Percentiles rank a stretch among this genome's conserved stretches.
phyloP scores from a whole-genome alignment of 2,797 vertebrate species.

The Threskiornis aethiopicus region DNA sequence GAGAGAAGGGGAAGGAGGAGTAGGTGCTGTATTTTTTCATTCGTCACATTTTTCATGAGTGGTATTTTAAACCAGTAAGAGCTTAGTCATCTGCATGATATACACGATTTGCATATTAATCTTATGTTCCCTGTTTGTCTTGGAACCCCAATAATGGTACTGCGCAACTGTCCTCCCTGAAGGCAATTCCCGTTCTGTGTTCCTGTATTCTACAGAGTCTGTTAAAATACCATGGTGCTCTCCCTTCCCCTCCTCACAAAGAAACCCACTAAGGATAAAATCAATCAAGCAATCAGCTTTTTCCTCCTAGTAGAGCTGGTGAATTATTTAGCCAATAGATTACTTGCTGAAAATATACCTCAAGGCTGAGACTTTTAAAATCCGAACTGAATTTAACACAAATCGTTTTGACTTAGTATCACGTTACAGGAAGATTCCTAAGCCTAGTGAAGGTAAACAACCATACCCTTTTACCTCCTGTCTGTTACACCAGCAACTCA shows the following conservation, averaged over 20 bases:
- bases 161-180: neutral
- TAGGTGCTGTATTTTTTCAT: neutral
- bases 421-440: neutral
- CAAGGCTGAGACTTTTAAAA: neutral
- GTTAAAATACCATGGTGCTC: neutral
- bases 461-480: neutral
- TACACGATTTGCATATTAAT: neutral
- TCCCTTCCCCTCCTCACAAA: neutral
- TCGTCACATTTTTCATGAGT: neutral
- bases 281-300: neutral
- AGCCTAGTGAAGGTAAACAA: neutral
- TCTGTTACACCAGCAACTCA: neutral
- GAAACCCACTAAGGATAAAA: neutral
- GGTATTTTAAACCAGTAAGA: neutral
- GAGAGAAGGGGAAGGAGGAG: neutral
- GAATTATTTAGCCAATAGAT: neutral
- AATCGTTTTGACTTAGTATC: neutral
- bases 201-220: neutral
- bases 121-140: neutral
- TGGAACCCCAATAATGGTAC: neutral
- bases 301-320: neutral
- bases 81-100: neutral
- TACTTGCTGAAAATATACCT: neutral
- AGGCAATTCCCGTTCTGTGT: neutral
- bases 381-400: neutral